A percentile compares a stretch with the other conserved stretches of the same genome.
Evolutionary conservation across 30 jellyfish, hydroid and myxozoan species (phyloP).

Genomic region (Hydra vulgaris): DNA sequence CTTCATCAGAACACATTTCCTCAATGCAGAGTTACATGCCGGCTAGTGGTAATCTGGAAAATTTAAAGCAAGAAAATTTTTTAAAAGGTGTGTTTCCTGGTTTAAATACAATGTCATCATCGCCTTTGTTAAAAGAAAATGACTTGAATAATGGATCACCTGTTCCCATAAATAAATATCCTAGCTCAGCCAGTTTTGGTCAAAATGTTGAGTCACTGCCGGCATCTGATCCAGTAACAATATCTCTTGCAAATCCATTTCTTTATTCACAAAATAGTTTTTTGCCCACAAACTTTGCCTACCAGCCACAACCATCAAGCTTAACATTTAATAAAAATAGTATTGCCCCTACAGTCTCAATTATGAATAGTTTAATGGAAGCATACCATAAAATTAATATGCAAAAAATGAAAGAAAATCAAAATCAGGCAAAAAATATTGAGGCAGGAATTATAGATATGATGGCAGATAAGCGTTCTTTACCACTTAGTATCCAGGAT

Average conservation of each 20-base stretch:
- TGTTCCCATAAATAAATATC: background rate
- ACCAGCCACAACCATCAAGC: background rate
- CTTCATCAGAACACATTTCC: background rate
- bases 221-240: background rate
- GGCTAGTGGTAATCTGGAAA: too few species aligned
- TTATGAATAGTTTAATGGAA: background rate
- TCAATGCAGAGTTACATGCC: background rate
- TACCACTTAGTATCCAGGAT: background rate
- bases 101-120: background rate
- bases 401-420: background rate
- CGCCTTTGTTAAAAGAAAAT: background rate
- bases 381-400: background rate
- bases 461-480: conserved; percentile 8
- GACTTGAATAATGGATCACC: background rate
- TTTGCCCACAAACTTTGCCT: background rate
- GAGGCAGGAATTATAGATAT: conserved; percentile 10
- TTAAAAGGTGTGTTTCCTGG: background rate
- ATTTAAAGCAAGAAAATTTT: background rate
- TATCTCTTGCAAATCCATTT: background rate
- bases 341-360: background rate
- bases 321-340: background rate
- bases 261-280: background rate
- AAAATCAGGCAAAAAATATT: background rate
- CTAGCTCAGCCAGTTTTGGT: background rate
- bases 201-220: background rate